Evolutionary conservation across 2,797 vertebrate species (phyloP).

Genomic region (Ispidina picta): DNA sequence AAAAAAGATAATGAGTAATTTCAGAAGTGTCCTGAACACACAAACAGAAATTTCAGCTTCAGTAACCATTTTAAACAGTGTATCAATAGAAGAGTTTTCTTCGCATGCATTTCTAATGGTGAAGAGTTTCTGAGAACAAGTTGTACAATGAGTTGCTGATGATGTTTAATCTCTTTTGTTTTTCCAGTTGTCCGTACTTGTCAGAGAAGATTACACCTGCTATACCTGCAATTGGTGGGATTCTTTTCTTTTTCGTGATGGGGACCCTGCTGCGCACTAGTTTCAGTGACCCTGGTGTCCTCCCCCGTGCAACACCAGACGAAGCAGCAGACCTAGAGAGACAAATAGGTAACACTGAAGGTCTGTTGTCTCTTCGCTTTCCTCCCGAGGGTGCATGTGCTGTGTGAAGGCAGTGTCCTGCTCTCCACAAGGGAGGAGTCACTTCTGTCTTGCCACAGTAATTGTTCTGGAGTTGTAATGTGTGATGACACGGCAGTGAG

Average conservation of each 20-base stretch:
- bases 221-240: conserved; percentile 90
- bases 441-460: background rate
- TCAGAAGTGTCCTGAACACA: background rate
- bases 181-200: conserved; percentile 89
- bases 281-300: conserved; percentile 97
- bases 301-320: conserved; percentile 92
- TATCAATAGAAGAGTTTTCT: background rate
- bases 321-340: conserved; percentile 96
- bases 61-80: background rate
- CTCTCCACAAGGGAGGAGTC: conserved; percentile 1
- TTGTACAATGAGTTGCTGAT: background rate
- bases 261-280: conserved; percentile 95
- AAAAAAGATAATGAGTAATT: background rate
- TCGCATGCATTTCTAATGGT: background rate
- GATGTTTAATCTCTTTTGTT: conserved; percentile 6
- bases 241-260: conserved; percentile 95
- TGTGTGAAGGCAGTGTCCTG: conserved; percentile 2
- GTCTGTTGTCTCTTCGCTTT: conserved; percentile 52
- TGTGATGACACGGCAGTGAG: background rate
- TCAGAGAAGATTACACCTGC: conserved; percentile 87
- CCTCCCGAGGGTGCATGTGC: conserved; percentile 33
- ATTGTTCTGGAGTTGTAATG: background rate
- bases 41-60: background rate
- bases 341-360: conserved; percentile 91
- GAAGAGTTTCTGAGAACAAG: background rate